These are phyloP conservation scores for Molanna angustata DNA, from an alignment of 2,888 invertebrate species.

Conservation along the genomic window DNA sequence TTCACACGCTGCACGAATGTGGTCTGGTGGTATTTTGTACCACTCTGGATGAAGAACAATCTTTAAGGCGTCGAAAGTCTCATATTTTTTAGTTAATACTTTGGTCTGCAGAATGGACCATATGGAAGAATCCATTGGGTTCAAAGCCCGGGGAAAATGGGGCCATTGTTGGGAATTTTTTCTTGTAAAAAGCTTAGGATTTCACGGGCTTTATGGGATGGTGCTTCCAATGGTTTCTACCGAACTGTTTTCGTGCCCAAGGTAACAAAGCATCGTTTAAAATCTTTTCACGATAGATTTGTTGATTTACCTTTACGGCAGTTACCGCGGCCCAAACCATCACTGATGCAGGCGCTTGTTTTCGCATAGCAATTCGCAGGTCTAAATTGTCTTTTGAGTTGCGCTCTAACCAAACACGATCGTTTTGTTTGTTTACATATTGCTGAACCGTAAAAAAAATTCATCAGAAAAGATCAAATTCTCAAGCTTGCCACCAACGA, in stretches of 20 bases:
- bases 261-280: slow-evolving; percentile 1
- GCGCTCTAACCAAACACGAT: too few species aligned
- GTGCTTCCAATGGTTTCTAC: slow-evolving; percentile 1
- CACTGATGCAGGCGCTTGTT: too few species aligned
- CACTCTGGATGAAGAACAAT: slow-evolving; percentile 12
- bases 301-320: too few species aligned
- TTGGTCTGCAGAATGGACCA: slow-evolving; percentile 17
- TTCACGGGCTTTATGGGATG: slow-evolving; percentile 8
- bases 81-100: slow-evolving; percentile 16
- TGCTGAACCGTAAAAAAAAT: too few species aligned
- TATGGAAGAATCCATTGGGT: slow-evolving; percentile 17
- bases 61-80: slow-evolving; percentile 8
- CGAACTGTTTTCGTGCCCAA: slow-evolving; percentile 7
- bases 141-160: slow-evolving; percentile 19
- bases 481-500: too few species aligned
- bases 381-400: too few species aligned
- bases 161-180: slow-evolving; percentile 7
- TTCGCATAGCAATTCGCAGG: too few species aligned
- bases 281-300: slow-evolving; percentile 5
- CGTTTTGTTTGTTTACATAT: too few species aligned
- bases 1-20: slow-evolving; percentile 8
- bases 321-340: too few species aligned
- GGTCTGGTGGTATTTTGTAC: slow-evolving; percentile 3
- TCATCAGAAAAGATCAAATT: too few species aligned
- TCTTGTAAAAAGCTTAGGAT: not conserved